Evolutionary conservation across 1,140 invertebrate species (phyloP), one percentile per base, ranked within the genome.

Genomic region (Magallana ariakensis): DNA sequence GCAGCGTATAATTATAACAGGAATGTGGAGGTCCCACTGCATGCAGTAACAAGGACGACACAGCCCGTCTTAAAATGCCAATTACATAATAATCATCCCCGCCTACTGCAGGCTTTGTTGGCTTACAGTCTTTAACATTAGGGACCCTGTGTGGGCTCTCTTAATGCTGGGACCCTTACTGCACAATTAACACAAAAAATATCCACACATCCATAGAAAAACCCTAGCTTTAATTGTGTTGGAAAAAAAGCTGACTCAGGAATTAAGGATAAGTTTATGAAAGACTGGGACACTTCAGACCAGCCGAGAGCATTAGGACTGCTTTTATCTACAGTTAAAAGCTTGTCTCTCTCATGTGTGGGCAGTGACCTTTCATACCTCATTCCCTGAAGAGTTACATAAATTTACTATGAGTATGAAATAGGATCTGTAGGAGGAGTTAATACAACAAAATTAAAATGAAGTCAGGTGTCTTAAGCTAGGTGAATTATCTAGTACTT

Each of bases 21-120:
- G 33, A 46, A 46, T 46, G 33, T 46, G 33, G 33, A 46, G 33
- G 33, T 46, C 33, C 33, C 5, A 46, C 33, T 46, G n/a, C n/a
- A n/a, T 46, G 33, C 33, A 46, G 5, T 46, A 46, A 46, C 33
- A 46, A 46, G 33, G 33, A 46, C 33, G 33, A 46, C 2, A 46
- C 33, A 46, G 33, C 33, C 33, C 33, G 33, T 4, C 33, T 19
- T 70, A 22, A 19, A 70, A n/a, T 70, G 62, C 19, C 19, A 22
- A 70, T 70, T 70, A 70, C 62, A 70, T 70, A 70, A 70, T 70
- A 19, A 70, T 70, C 62, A 26, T 22, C n/a, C 22, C 62, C 62
- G 16, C 9, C 5, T 5, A 66, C 62, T n/a, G n/a, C n/a, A 22
- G 62, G 26, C 62, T 70, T 70, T 70, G 62, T 26, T 4, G 62